A percentile compares a stretch with the other conserved stretches of the same genome.
Conservation (phyloP, 2,113 vertebrate genomes). For the Vimba vimba region DNA sequence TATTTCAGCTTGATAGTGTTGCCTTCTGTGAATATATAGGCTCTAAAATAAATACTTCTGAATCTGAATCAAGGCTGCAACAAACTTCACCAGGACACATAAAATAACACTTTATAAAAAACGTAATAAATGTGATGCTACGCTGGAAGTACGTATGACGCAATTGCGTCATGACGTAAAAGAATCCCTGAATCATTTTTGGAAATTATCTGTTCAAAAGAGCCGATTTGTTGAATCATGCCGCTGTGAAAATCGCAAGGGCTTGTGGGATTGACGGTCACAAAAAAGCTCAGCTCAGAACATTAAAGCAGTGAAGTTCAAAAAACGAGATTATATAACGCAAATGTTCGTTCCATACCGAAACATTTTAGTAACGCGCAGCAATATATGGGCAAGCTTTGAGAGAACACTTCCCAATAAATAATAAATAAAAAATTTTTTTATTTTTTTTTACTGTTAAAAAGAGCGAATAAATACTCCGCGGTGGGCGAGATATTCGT, state of each 20-base stretch:
- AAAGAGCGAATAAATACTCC: background rate
- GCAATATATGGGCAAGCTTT: background rate
- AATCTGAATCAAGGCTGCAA: background rate
- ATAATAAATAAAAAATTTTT: no score
- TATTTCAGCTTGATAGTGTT: background rate
- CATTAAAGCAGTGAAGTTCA: background rate
- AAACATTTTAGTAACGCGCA: background rate
- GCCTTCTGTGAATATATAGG: background rate
- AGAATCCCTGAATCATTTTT: background rate
- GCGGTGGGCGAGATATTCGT: background rate
- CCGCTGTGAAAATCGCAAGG: slow-evolving; percentile 37
- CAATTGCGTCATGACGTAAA: background rate
- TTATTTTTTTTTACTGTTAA: background rate
- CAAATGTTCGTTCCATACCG: background rate
- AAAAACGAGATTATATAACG: background rate
- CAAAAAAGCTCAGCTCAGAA: background rate
- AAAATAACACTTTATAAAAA: background rate
- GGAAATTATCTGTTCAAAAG: background rate
- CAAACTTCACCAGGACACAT: background rate
- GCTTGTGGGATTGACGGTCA: slow-evolving; percentile 50
- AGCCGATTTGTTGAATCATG: background rate
- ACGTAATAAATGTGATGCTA: background rate
- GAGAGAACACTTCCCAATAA: background rate
- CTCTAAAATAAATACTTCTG: background rate
- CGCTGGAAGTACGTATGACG: background rate